Evolutionary conservation across 2,797 vertebrate species (phyloP), one percentile per base, ranked within the genome.

Genomic region (Rhinoraja longicauda): DNA sequence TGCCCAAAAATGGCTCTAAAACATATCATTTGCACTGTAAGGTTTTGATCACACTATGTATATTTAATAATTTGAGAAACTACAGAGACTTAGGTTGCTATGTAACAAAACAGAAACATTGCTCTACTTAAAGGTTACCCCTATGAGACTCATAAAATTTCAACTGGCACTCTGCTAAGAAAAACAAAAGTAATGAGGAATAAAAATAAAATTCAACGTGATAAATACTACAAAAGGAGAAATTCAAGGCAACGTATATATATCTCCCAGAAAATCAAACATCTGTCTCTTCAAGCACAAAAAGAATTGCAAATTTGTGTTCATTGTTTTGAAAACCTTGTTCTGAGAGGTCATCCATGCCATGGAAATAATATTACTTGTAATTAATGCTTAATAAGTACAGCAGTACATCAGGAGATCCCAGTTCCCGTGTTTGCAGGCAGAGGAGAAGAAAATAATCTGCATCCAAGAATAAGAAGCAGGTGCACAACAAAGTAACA

Each of bases 101-200:
- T 7, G 29, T 88, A 88, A 67, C n/a, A 67, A 64, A 64, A 62
- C 5, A n/a, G 57, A 67, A 90, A 90, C 86, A 32, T 67, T 67
- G 57, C 19, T 19, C n/a, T 90, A 36, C 32, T 70, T 36, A 39
- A 45, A 53, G 32, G 9, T 19, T 6, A 91, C 36, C 32, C 24
- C 24, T 26, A 67, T 10, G 24, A 39, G 62, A 26, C 90, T 70
- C 36, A 29, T 45, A 39, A 90, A 90, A 90, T 21, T 21, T 90
- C 86, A 67, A 64, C n/a, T 67, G 86, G 15, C 62, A 7, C 39
- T 91, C 8, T 53, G 32, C 17, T 39, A 45, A 24, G 24, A 39
- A 45, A 90, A 90, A 70, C 19, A 67, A 36, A 90, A 90, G 17
- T 24, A 67, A 90, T 72, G 88, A 39, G 36, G 36, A 72, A 91